Percentiles rank a stretch among this genome's conserved stretches.
These are phyloP conservation scores for Scaptodrosophila lebanonensis DNA, from an alignment of 1,140 invertebrate genomes.

Conservation along the genomic window DNA sequence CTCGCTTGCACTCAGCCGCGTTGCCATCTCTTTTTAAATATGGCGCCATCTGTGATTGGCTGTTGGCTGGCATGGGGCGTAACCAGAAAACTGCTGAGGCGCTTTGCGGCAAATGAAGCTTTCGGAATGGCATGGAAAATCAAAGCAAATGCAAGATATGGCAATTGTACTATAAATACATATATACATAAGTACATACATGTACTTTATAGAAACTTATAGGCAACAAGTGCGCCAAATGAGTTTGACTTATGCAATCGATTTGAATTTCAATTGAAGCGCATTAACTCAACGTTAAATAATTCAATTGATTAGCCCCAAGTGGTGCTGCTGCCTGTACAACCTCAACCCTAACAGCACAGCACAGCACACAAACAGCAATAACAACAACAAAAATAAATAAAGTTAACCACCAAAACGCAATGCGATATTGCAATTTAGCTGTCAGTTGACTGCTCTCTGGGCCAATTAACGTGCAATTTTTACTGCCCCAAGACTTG, in stretches of 20 bases:
- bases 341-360: slow-evolving; percentile 3
- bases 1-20: slow-evolving; percentile 2
- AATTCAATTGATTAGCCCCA: too few species aligned
- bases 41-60: slow-evolving; percentile 57
- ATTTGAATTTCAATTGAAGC: slow-evolving; percentile 19
- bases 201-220: too few species aligned
- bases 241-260: slow-evolving; percentile 15
- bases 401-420: slow-evolving; percentile 52
- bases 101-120: slow-evolving; percentile 16
- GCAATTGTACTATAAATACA: too few species aligned
- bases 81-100: too few species aligned
- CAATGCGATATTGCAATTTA: slow-evolving; percentile 71
- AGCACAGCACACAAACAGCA: slow-evolving; percentile 10
- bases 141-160: too few species aligned
- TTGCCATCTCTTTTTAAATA: slow-evolving; percentile 62
- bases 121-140: slow-evolving; percentile 3
- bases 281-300: slow-evolving; percentile 12
- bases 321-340: too few species aligned
- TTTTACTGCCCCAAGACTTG: slow-evolving; percentile 52
- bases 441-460: slow-evolving; percentile 68
- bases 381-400: slow-evolving; percentile 27
- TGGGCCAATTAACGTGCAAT: slow-evolving; percentile 71
- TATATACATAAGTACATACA: too few species aligned
- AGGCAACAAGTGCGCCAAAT: slow-evolving; percentile 59
- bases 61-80: slow-evolving; percentile 25